Base-by-base conservation (phyloP, 2,113 vertebrate genomes). In the Pelmatolapia mariae region DNA sequence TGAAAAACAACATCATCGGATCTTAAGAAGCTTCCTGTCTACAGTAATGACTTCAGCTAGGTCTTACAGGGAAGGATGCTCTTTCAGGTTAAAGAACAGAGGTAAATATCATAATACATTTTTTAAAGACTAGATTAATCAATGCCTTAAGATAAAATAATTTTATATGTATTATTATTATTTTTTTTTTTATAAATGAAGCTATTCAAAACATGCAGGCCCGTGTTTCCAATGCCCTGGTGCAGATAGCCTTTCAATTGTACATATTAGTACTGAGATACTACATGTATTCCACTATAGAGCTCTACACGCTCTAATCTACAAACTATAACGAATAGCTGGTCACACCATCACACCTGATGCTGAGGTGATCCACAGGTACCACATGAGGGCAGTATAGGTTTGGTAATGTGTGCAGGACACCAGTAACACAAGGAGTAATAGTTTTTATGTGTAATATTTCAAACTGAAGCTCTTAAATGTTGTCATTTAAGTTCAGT, bases 361-460 rank as follows among this genome's bases (percentile, higher is more conserved):
- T 5, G 10, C 5, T 57, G 79, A 57, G 19, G 6, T 29, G 56
- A 40, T 36, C 81, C 52, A 71, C 56, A 82, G 86, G 59, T 79
- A 26, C 95, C 95, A 93, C 95, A 89, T 18, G 95, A 85, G 93
- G 94, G 95, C 93, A 92, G 90, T 94, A 90, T 91, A 81, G 91
- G 81, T 80, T 87, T 80, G 47, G 15, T 66, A 66, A 90, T 92
- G 50, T 16, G 11, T 50, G 71, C 59, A 22, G 26, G 36, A 26
- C 26, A 4, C 8, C 15, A 68, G 11, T 19, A 76, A 68, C 76
- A 45, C 22, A 15, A 50, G 24, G 22, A 57, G 52, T 5, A 13
- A 50, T 40, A 40, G n/a, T 3, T 56, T 38, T 40, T 56, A 56
- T 54, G 78, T 56, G 19, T 54, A 22, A 36, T 24, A 24, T 73